Base-by-base conservation (phyloP, 2,797 vertebrate genomes). In the Masticophis lateralis region DNA sequence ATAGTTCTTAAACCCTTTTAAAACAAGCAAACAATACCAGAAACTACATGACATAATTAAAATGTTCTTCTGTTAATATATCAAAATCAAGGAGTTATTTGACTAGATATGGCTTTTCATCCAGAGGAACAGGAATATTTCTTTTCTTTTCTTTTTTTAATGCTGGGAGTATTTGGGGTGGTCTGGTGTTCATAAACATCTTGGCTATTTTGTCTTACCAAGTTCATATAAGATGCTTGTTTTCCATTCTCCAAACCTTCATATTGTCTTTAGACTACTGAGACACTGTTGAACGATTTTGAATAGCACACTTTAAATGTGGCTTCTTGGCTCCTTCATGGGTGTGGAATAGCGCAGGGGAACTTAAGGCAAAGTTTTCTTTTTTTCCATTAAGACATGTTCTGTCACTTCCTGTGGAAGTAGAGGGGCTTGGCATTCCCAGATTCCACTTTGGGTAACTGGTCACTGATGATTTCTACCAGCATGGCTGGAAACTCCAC, bases 31-130 rank as follows among this genome's bases (percentile, higher is more conserved):
- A 98, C 97, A 90, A 98, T 97, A 97, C 97, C 98, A 97, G 98
- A 98, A 98, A 98, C 97, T 97, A 97, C 98, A 98, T 97, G 98
- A 97, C 97, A 97, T 97, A 98, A 98, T 98, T 97, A 98, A 98
- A 98, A 98, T 97, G 97, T 95, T 97, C 97, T 95, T 97, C 97
- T 98, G 97, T 98, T 98, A 98, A 98, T 98, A 97, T 98, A 98
- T 98, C 98, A 98, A 98, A 98, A 98, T 98, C 97, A 98, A 98
- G 97, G 97, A 98, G 98, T 98, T 98, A 98, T 98, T 93, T 98
- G 98, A 98, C 98, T 99, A 99, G 98, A 98, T 99, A 99, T 99
- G 99, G 99, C 99, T 99, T 99, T 98, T 98, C 98, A 99, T 99
- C 99, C 99, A 98, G 98, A 98, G 97, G 97, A 98, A 97, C 97